These are phyloP conservation scores for Eupeodes latifasciatus DNA, from an alignment of 2,888 invertebrate genomes.

Conservation along the genomic window DNA sequence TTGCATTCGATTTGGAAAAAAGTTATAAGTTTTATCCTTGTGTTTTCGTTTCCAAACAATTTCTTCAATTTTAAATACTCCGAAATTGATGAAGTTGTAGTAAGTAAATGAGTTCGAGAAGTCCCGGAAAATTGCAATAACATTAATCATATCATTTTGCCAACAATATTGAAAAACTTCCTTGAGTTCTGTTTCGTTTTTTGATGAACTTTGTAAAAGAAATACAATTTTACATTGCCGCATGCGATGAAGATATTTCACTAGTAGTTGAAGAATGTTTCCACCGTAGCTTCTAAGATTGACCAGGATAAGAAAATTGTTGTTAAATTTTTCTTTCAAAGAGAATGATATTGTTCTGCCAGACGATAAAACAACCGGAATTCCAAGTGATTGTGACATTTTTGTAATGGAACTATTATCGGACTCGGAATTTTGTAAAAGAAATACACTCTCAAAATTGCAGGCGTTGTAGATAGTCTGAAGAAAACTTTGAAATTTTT, in stretches of 20 bases:
- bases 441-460: no score
- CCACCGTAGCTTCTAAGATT: neutral
- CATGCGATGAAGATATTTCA: neutral
- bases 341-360: no score
- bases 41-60: neutral
- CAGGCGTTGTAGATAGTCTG: no score
- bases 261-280: neutral
- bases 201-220: neutral
- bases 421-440: no score
- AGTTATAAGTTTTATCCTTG: no score
- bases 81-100: neutral
- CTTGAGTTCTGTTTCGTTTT: neutral
- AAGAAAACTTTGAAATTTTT: no score
- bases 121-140: neutral
- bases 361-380: no score
- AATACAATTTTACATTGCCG: neutral
- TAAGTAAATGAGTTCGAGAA: neutral
- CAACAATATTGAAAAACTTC: neutral
- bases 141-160: neutral
- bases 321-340: neutral
- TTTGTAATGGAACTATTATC: no score
- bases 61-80: neutral
- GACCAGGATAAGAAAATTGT: neutral
- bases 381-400: no score
- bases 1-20: conserved; percentile 3